These are phyloP conservation scores for Conomelus anceps DNA, from an alignment of 2,888 invertebrate species.

Conservation along the genomic window DNA sequence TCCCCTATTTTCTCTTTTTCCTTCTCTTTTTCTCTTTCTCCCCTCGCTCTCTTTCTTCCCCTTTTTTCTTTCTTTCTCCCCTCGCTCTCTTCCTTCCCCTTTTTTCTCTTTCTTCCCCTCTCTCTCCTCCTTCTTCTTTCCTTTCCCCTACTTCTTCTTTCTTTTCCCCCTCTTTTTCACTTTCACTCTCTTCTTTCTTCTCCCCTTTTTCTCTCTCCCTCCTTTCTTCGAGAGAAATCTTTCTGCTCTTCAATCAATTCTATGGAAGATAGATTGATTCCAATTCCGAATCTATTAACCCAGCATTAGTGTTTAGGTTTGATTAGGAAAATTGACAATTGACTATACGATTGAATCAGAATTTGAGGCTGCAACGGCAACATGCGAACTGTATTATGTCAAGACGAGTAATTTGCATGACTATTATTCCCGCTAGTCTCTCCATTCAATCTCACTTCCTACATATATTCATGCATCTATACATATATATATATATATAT, in stretches of 20 bases:
- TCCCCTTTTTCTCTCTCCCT: background rate
- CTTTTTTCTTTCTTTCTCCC: background rate
- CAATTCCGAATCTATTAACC: background rate
- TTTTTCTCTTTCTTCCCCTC: background rate
- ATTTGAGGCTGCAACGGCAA: background rate
- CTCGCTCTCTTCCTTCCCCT: background rate
- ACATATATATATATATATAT: background rate
- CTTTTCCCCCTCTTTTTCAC: background rate
- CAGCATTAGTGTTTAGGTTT: background rate
- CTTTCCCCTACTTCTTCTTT: background rate
- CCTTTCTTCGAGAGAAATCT: background rate
- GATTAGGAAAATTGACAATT: background rate
- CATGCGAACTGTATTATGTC: background rate
- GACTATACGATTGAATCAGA: background rate
- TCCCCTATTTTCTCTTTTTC: no score
- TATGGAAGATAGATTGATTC: background rate
- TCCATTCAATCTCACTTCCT: background rate
- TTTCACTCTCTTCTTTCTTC: background rate
- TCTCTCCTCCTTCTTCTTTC: background rate
- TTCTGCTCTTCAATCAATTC: background rate
- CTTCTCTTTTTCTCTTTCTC: background rate
- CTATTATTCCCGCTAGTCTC: background rate
- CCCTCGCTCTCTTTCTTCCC: background rate
- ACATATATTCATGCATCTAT: background rate
- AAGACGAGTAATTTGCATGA: background rate